A percentile compares a stretch with the other conserved stretches of the same genome.
Conservation (phyloP, 2,888 invertebrate species). For the Patella ulyssiponensis region DNA sequence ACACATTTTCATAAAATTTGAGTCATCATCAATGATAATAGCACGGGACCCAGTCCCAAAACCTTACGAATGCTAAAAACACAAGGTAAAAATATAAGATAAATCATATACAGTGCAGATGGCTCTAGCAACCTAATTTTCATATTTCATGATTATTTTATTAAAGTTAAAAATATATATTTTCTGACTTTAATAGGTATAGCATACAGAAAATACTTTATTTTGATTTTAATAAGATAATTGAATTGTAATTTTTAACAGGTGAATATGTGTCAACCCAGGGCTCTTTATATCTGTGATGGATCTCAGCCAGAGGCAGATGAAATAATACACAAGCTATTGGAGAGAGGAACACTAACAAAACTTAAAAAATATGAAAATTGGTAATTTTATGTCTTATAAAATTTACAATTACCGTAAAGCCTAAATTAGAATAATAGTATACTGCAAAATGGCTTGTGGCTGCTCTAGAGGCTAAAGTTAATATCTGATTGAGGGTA, state of each 20-base stretch:
- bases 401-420: too few relatives aligned
- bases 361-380: slow-evolving; percentile 90
- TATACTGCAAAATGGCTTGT: too few relatives aligned
- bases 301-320: slow-evolving; percentile 88
- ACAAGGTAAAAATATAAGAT: too few relatives aligned
- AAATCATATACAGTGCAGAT: too few relatives aligned
- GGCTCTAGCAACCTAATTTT: too few relatives aligned
- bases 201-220: not conserved
- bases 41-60: too few relatives aligned
- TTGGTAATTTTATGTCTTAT: slow-evolving; percentile 77
- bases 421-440: too few relatives aligned
- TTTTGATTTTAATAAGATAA: not conserved
- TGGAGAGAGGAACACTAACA: slow-evolving; percentile 82
- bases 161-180: slow-evolving; percentile 37
- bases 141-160: slow-evolving; percentile 32
- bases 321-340: slow-evolving; percentile 82
- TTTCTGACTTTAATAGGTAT: not conserved
- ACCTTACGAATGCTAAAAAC: too few relatives aligned
- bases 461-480: too few relatives aligned
- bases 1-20: too few relatives aligned
- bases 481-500: too few relatives aligned
- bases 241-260: slow-evolving; percentile 20
- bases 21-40: too few relatives aligned
- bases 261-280: slow-evolving; percentile 83
- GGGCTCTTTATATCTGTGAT: slow-evolving; percentile 91